Evolutionary conservation across 2,113 vertebrate species (phyloP).

Genomic region (Cryptotis parvus): DNA sequence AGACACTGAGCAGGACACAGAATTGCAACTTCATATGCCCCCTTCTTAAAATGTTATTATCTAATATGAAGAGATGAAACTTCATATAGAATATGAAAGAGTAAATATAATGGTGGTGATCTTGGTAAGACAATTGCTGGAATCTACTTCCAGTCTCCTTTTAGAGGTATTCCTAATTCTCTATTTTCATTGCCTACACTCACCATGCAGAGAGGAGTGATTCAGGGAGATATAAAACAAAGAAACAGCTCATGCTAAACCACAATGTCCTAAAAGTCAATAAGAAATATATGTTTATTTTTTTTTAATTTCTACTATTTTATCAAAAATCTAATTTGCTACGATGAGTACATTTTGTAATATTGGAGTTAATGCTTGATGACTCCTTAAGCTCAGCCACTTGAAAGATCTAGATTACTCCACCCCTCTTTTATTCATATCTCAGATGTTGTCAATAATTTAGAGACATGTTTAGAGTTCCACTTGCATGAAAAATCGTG

Average conservation of each 20-base stretch:
- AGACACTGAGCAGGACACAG: not conserved
- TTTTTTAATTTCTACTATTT: not conserved
- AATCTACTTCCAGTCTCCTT: not conserved
- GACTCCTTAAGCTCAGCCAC: not conserved
- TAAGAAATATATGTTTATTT: not conserved
- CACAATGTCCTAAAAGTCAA: constrained; percentile 40
- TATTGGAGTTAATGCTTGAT: not conserved
- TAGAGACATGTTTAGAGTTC: not conserved
- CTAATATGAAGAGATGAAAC: constrained; percentile 24
- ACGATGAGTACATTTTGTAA: not conserved
- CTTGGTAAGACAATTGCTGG: not conserved
- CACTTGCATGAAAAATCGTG: not conserved
- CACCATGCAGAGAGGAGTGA: not conserved
- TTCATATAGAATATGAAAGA: not conserved
- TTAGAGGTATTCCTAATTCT: constrained; percentile 39
- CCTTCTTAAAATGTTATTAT: not conserved
- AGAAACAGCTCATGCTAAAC: constrained; percentile 2
- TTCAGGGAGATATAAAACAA: constrained; percentile 14
- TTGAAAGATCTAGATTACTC: not conserved
- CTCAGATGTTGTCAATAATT: not conserved
- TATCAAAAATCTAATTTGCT: not conserved
- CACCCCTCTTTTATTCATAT: not conserved
- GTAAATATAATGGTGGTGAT: not conserved
- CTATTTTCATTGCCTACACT: not conserved
- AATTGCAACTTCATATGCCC: not conserved